Evolutionary conservation across 2,888 invertebrate genomes (phyloP), one percentile per base, ranked within the genome.

Genomic region (Drosophila ezoana): DNA sequence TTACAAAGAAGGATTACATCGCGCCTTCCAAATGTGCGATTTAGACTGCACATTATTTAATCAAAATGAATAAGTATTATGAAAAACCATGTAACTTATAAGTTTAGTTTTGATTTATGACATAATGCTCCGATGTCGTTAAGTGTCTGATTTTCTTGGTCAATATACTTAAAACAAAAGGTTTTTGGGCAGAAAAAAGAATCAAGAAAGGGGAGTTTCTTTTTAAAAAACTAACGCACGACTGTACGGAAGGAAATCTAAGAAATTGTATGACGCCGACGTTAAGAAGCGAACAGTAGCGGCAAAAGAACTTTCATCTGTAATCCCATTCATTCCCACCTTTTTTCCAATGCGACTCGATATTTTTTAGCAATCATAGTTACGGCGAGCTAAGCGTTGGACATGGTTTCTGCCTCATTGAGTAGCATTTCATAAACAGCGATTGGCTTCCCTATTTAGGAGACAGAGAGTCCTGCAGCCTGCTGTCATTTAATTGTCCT

Each of bases 401-500:
- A 32, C 59, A 74, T 84, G 75, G 75, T 90, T 89, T 87, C 72
- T 76, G 88, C 73, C 70, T 90, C 88, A 87, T 90, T 90, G 77
- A 69, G 52, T 66, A 40, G 53, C 66, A 63, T 69, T 81, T 79
- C 63, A 87, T 86, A 75, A 75, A 79, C 67, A 76, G 60, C 71
- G 71, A 80, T 73, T 67, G 68, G 72, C 41, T 58, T 51, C 45
- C 61, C 65, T 57, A 66, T 69, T 79, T 70, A 58, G 80, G 49
- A 65, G 48, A 32, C 38, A n/a, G 45, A 20, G 66, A 37, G 67
- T 73, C 74, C 70, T 65, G 56, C 58, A 62, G 37, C 44, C 67
- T 33, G 28, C 45, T 53, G 76, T 67, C 81, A 81, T 89, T 84
- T 90, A 90, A 91, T 90, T 90, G 88, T 87, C 79, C 81, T 82